These are phyloP conservation scores for Dromiciops gliroides DNA, from an alignment of 2,113 vertebrate genomes.

Conservation along the genomic window DNA sequence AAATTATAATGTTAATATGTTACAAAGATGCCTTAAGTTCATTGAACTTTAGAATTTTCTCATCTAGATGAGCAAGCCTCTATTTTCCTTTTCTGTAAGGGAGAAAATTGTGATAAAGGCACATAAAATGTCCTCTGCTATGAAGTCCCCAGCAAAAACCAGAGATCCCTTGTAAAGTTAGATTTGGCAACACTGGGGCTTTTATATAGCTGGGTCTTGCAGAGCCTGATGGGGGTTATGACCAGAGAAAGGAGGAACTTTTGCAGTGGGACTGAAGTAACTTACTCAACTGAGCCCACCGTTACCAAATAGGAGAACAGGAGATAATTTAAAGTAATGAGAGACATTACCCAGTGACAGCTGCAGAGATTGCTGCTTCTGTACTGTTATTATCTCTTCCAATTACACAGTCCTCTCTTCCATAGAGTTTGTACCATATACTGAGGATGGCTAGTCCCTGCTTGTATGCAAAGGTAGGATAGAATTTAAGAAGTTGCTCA, in stretches of 20 bases:
- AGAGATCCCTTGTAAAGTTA: neutral
- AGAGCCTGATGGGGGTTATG: neutral
- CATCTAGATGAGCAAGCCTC: neutral
- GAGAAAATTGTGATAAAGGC: neutral
- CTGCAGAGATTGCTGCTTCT: neutral
- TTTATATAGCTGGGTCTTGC: neutral
- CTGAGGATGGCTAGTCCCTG: neutral
- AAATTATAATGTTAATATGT: conserved; percentile 5
- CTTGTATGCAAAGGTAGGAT: neutral
- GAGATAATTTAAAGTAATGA: neutral
- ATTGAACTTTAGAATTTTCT: conserved; percentile 31
- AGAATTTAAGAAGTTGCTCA: neutral
- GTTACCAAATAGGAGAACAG: neutral
- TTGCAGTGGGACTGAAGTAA: neutral
- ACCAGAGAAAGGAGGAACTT: neutral
- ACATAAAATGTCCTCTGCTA: neutral
- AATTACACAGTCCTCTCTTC: neutral
- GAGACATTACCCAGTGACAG: neutral
- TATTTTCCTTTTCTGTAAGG: neutral
- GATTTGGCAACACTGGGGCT: neutral
- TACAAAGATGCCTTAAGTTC: conserved; percentile 17
- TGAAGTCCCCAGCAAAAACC: neutral
- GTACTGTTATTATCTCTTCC: neutral
- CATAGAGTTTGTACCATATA: neutral
- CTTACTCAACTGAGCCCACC: neutral